These are phyloP conservation scores for Seriola aureovittata DNA, from an alignment of 2,113 vertebrate species.

Conservation along the genomic window DNA sequence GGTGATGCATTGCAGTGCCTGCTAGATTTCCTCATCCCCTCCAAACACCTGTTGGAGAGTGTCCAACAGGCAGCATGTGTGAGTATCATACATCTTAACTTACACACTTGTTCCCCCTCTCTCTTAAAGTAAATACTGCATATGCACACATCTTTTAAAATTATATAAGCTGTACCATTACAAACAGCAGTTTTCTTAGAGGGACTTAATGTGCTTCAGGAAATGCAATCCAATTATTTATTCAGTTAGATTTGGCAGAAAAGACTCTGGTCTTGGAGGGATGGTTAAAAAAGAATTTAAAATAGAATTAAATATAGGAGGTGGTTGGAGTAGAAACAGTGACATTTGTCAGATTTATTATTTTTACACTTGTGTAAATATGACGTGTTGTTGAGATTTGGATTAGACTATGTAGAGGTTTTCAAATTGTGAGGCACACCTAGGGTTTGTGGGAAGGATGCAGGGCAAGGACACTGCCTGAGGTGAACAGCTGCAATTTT, in stretches of 20 bases:
- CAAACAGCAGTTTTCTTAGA: background rate
- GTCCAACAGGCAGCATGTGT: slow-evolving; percentile 94
- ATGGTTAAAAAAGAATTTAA: background rate
- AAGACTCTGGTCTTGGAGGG: background rate
- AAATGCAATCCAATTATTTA: background rate
- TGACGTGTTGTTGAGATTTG: background rate
- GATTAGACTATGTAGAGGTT: background rate
- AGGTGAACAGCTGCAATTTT: background rate
- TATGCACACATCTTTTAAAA: background rate
- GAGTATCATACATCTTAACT: slow-evolving; percentile 75
- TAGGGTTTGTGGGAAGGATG: background rate
- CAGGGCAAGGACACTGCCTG: background rate
- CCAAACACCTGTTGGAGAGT: slow-evolving; percentile 93
- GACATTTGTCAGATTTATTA: background rate
- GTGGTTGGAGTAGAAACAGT: background rate
- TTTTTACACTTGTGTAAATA: background rate
- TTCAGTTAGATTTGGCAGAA: background rate
- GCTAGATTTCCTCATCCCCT: slow-evolving; percentile 93
- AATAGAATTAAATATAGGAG: background rate
- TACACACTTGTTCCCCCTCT: background rate
- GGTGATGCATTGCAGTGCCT: slow-evolving; percentile 93
- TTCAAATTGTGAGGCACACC: too few species aligned
- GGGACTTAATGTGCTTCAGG: background rate
- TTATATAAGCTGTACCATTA: background rate
- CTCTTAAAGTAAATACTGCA: background rate